phyloP scores from a whole-genome alignment of 2,888 invertebrate genomes.

The Drosophila lacicola region DNA sequence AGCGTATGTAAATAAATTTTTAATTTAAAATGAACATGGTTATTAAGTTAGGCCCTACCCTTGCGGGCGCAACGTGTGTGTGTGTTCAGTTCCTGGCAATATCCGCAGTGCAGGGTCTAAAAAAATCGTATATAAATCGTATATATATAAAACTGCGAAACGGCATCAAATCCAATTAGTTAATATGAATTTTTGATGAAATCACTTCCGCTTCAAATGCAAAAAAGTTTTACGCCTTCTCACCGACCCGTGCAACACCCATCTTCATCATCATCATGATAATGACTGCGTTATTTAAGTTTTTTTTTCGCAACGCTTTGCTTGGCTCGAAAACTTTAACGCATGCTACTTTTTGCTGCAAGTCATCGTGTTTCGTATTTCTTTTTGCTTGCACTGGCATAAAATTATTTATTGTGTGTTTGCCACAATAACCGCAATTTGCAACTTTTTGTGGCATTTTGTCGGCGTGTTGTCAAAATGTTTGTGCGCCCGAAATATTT shows the following conservation, averaged over 20 bases:
- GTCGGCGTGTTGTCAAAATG: conserved; percentile 78
- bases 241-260: conserved; percentile 15
- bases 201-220: conserved; percentile 77
- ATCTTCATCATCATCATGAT: conserved; percentile 25
- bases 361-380: conserved; percentile 54
- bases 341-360: conserved; percentile 57
- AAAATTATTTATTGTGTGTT: conserved; percentile 65
- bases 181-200: conserved; percentile 81
- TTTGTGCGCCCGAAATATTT: conserved; percentile 72
- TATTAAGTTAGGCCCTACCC: conserved; percentile 56
- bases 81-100: conserved; percentile 53
- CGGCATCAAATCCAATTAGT: conserved; percentile 79
- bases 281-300: conserved; percentile 48
- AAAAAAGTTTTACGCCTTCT: conserved; percentile 32
- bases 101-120: conserved; percentile 51
- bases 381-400: conserved; percentile 27
- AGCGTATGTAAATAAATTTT: conserved; percentile 69
- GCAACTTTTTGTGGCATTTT: conserved; percentile 78
- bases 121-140: conserved; percentile 5
- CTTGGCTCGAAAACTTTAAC: conserved; percentile 66
- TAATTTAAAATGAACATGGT: conserved; percentile 73
- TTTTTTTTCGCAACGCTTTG: conserved; percentile 24
- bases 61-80: neutral
- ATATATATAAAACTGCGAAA: conserved; percentile 34
- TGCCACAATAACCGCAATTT: conserved; percentile 80